Percentiles rank a stretch among this genome's conserved stretches.
These are phyloP conservation scores for Amphilophus citrinellus DNA, from an alignment of 2,113 vertebrate genomes.

Conservation along the genomic window DNA sequence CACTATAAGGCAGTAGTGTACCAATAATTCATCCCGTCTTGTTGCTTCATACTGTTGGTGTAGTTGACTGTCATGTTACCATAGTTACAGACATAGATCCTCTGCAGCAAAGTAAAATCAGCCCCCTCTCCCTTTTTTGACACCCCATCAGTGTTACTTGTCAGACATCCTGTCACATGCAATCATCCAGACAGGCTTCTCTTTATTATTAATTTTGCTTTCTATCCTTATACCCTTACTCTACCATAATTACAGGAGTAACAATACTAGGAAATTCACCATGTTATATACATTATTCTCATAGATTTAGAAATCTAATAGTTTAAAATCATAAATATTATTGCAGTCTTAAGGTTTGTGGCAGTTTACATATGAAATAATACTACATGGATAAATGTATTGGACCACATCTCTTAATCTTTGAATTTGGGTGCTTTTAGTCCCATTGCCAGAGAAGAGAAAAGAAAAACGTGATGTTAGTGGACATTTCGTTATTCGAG, in stretches of 20 bases:
- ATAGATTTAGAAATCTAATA: background rate
- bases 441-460: background rate
- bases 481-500: background rate
- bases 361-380: slow-evolving; percentile 3
- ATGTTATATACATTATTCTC: background rate
- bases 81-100: slow-evolving; percentile 59
- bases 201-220: slow-evolving; percentile 44
- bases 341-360: background rate
- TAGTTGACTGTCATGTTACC: slow-evolving; percentile 72
- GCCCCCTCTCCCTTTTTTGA: slow-evolving; percentile 45
- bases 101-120: slow-evolving; percentile 41
- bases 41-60: slow-evolving; percentile 83
- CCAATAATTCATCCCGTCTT: slow-evolving; percentile 82
- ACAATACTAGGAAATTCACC: background rate
- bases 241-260: background rate
- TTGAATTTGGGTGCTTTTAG: background rate
- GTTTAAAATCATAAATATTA: background rate
- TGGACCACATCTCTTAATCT: background rate
- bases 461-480: background rate
- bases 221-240: slow-evolving; percentile 20
- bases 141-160: slow-evolving; percentile 74
- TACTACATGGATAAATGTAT: background rate
- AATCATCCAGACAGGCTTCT: slow-evolving; percentile 65
- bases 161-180: slow-evolving; percentile 75
- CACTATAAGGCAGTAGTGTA: slow-evolving; percentile 11